phyloP scores from a whole-genome alignment of 2,113 vertebrate species.

The Calonectris borealis region DNA sequence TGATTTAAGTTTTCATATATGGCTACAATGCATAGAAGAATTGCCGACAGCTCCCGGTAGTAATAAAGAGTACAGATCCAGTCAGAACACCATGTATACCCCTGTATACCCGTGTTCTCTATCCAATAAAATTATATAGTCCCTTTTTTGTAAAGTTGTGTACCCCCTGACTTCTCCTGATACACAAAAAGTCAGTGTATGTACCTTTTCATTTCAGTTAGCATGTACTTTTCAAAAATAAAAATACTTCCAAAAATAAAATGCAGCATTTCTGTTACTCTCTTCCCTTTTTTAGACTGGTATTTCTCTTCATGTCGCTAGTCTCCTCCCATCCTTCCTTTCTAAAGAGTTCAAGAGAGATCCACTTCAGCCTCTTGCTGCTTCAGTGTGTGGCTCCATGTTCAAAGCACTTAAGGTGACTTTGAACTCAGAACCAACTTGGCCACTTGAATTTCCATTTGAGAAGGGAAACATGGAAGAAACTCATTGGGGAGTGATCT shows the following conservation, averaged over 20 bases:
- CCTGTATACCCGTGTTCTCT: neutral
- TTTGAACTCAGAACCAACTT: neutral
- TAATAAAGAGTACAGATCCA: neutral
- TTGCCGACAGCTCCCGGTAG: neutral
- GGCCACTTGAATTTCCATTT: neutral
- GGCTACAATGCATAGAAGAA: neutral
- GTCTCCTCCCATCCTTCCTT: neutral
- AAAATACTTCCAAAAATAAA: neutral
- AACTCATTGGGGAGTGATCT: neutral
- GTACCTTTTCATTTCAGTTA: neutral
- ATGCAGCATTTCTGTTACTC: neutral
- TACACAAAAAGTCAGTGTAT: neutral
- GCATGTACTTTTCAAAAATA: neutral
- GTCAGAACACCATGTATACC: neutral
- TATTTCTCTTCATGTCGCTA: neutral
- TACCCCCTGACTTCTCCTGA: neutral
- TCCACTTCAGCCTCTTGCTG: neutral
- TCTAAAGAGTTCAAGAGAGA: neutral
- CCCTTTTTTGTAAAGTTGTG: neutral
- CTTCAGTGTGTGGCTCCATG: neutral
- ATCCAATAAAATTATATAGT: neutral
- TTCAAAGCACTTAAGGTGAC: neutral
- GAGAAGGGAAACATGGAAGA: neutral
- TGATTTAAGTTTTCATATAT: neutral
- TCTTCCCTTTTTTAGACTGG: neutral